These are phyloP conservation scores for Ips typographus DNA, from an alignment of 1,140 invertebrate species.

Conservation along the genomic window DNA sequence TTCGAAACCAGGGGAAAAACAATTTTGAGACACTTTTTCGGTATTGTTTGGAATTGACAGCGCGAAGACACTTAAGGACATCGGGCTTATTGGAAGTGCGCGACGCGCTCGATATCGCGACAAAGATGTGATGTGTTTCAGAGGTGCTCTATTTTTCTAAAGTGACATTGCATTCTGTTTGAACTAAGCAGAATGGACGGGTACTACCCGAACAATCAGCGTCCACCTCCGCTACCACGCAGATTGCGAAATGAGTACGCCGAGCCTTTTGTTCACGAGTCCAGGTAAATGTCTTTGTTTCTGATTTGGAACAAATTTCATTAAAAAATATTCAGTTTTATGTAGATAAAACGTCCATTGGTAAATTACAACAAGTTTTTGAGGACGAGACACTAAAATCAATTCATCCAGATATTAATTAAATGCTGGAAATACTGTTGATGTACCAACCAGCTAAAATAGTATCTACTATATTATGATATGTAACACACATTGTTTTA, in stretches of 20 bases:
- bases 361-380: too few species aligned
- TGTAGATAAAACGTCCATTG: too few species aligned
- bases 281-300: slow-evolving; percentile 47
- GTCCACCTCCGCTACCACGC: slow-evolving; percentile 57
- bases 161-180: slow-evolving; percentile 22
- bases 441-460: too few species aligned
- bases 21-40: too few species aligned
- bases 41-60: not conserved
- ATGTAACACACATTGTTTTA: too few species aligned
- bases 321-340: not conserved
- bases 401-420: too few species aligned
- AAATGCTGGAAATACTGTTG: too few species aligned
- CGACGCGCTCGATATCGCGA: slow-evolving; percentile 34
- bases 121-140: slow-evolving; percentile 34
- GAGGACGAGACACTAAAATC: not conserved
- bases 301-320: not conserved
- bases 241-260: slow-evolving; percentile 59
- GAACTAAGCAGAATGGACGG: slow-evolving; percentile 53
- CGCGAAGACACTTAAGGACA: slow-evolving; percentile 30
- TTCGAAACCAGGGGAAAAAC: not conserved
- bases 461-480: too few species aligned
- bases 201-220: slow-evolving; percentile 51
- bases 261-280: slow-evolving; percentile 58
- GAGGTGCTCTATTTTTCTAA: slow-evolving; percentile 22
- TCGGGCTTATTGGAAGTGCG: slow-evolving; percentile 31